Base-by-base conservation (phyloP, 2,888 invertebrate species). In the Norana najaformis region DNA sequence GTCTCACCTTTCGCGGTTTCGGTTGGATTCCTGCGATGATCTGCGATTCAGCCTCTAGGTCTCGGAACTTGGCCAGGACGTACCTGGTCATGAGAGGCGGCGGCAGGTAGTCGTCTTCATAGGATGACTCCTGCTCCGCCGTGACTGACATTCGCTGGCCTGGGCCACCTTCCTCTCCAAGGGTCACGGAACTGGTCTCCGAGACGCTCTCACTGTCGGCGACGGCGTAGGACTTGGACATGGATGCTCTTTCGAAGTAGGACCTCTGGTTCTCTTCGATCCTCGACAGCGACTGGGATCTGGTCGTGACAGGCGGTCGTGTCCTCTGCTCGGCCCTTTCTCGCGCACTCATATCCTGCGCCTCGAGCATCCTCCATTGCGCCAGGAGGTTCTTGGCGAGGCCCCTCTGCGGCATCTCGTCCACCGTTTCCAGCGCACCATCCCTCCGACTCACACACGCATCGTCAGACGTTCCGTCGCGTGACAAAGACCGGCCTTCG, bases 331-430 rank as follows among this genome's bases (percentile, higher is more conserved):
- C 85, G 5, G 23, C 85, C 69, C 82, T 41, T 83, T 36, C 41
- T 18, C 30, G 36, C 16, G 90, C 88, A 18, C 85, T 11, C n/a
- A 85, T 35, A 20, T 85, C 85, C 85, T 85, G 85, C 37, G 90
- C 91, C 90, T 91, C 92, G 8, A 90, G 85, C 41, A 47, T 69
- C 30, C 91, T 85, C 92, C 92, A 92, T 53, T 90, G 89, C 16
- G 90, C 91, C 35, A 92, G 88, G 53, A 92, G 69, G 53, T 38
- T 89, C 37, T 82, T 89, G 34, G 92, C 91, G 88, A 90, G 88
- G 37, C 92, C 92, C 36, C 89, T 36, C 88, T 92, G 92, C 14
- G 92, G 92, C 34, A 92, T 30, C n/a, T 91, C 91, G 23, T 85
- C 83, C 53, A 88, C 89, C 37, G 85, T 35, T n/a, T 85, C 85